A percentile compares a stretch with the other conserved stretches of the same genome.
These are phyloP conservation scores for Mus caroli DNA, from an alignment of 2,797 vertebrate genomes.

Conservation along the genomic window DNA sequence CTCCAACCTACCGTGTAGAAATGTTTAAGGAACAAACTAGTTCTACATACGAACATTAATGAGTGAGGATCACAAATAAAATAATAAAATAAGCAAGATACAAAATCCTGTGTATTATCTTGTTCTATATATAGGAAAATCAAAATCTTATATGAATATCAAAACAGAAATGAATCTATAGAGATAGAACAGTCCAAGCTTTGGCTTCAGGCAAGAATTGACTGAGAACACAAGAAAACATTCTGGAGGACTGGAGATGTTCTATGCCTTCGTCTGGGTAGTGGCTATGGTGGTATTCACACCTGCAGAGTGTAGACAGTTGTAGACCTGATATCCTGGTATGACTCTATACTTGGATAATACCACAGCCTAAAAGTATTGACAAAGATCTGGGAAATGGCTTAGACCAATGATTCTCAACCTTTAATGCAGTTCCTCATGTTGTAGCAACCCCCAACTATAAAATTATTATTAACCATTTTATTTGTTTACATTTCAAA, in stretches of 20 bases:
- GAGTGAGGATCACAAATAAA: not conserved
- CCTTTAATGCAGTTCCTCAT: not conserved
- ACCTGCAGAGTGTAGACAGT: not conserved
- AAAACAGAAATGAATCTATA: slow-evolving; percentile 10
- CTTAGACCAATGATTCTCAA: not conserved
- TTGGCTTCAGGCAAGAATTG: not conserved
- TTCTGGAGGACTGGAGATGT: not conserved
- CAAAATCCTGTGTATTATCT: not conserved
- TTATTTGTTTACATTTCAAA: not conserved
- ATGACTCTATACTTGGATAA: not conserved
- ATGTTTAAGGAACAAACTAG: not conserved
- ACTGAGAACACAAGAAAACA: not conserved
- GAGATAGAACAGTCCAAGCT: not conserved
- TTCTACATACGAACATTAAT: not conserved
- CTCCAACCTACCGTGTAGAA: not conserved
- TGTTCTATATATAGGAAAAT: not conserved
- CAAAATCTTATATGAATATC: slow-evolving; percentile 41
- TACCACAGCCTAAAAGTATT: not conserved
- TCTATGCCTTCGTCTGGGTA: not conserved
- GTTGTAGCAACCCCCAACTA: not conserved
- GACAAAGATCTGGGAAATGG: not conserved
- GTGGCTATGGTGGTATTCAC: not conserved
- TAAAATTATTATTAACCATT: not conserved
- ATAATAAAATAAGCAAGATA: not conserved
- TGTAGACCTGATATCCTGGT: not conserved